Evolutionary conservation across 2,113 vertebrate species (phyloP).

Genomic region (Halcyon malimbica): DNA sequence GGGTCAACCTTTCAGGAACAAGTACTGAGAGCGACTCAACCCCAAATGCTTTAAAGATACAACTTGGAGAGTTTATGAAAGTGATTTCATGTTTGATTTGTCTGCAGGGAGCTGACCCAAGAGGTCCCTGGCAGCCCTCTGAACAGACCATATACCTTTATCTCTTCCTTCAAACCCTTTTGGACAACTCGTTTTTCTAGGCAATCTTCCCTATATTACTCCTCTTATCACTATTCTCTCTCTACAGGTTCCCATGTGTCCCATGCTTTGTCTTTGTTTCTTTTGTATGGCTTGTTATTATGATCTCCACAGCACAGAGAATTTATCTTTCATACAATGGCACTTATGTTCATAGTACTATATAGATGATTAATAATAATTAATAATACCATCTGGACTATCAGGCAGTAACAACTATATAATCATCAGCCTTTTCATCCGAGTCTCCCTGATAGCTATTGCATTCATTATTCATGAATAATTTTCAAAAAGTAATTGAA

Average conservation of each 20-base stretch:
- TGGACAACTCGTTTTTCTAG: neutral
- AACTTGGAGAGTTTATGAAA: conserved; percentile 10
- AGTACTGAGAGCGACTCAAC: neutral
- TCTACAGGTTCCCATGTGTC: neutral
- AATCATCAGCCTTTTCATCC: neutral
- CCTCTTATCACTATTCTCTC: neutral
- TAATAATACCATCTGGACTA: conserved; percentile 28
- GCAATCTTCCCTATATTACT: neutral
- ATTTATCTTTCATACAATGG: conserved; percentile 4
- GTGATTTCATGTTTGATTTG: conserved; percentile 1
- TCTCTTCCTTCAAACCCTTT: conserved; percentile 15
- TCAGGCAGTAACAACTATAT: neutral
- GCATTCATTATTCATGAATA: neutral
- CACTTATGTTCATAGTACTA: neutral
- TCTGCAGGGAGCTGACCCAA: conserved; percentile 34
- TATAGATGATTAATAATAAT: conserved; percentile 27
- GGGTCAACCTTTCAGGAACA: neutral
- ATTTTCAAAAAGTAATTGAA: neutral
- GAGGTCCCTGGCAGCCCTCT: conserved; percentile 1
- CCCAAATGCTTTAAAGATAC: conserved; percentile 23
- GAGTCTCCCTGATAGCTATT: neutral
- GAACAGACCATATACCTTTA: conserved; percentile 25
- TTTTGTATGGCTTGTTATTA: neutral
- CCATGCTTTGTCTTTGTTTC: neutral
- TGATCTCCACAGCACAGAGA: neutral